These are phyloP conservation scores for Psettodes erumei DNA, from an alignment of 2,113 vertebrate genomes.

Conservation along the genomic window DNA sequence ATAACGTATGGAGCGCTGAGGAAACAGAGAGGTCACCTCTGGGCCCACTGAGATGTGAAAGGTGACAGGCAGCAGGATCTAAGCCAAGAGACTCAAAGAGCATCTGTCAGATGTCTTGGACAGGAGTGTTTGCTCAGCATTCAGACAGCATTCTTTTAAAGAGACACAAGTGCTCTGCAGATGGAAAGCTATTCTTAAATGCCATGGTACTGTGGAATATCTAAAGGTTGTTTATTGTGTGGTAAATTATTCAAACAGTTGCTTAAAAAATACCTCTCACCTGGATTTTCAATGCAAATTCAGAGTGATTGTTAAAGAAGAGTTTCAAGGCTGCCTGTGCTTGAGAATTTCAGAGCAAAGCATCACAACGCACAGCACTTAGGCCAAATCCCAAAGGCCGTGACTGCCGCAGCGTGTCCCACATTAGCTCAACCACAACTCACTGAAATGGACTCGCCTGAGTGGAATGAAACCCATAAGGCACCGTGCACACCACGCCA, in stretches of 20 bases:
- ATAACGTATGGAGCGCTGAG: slow-evolving; percentile 80
- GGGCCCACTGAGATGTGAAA: slow-evolving; percentile 82
- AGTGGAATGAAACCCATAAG: slow-evolving; percentile 84
- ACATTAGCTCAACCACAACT: slow-evolving; percentile 84
- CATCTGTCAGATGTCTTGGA: slow-evolving; percentile 79
- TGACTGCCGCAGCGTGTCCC: slow-evolving; percentile 82
- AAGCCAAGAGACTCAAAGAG: slow-evolving; percentile 82
- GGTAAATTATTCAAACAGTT: background rate
- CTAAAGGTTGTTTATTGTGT: background rate
- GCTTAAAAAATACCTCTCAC: slow-evolving; percentile 15
- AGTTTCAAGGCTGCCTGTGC: slow-evolving; percentile 66
- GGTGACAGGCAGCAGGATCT: slow-evolving; percentile 83
- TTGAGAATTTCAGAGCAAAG: slow-evolving; percentile 78
- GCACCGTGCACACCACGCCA: slow-evolving; percentile 77
- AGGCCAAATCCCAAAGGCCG: slow-evolving; percentile 83
- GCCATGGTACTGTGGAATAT: background rate
- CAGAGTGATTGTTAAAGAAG: slow-evolving; percentile 53
- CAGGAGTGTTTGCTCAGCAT: slow-evolving; percentile 84
- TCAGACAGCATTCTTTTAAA: slow-evolving; percentile 66
- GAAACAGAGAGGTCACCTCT: slow-evolving; percentile 79
- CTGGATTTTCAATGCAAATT: slow-evolving; percentile 25
- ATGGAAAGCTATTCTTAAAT: slow-evolving; percentile 30
- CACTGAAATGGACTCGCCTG: slow-evolving; percentile 83
- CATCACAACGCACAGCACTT: slow-evolving; percentile 80
- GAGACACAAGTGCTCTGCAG: slow-evolving; percentile 42